A percentile compares a stretch with the other conserved stretches of the same genome.
These are phyloP conservation scores for Palythoa grandis DNA, from an alignment of 92 coral and sea anemone genomes.

Conservation along the genomic window DNA sequence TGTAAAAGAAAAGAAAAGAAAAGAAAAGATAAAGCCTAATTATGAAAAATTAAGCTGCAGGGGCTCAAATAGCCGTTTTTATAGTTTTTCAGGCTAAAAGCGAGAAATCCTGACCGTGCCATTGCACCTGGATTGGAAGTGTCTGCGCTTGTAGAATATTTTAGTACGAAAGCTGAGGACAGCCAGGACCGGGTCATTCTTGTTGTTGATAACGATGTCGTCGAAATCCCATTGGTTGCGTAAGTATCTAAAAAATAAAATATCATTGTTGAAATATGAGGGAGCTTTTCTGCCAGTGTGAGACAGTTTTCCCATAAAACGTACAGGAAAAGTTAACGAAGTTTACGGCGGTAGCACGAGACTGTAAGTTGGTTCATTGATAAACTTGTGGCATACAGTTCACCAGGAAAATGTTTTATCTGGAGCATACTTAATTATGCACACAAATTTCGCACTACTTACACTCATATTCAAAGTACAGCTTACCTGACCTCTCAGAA, in stretches of 20 bases:
- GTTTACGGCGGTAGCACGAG: too few species aligned
- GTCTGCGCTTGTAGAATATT: constrained; percentile 89
- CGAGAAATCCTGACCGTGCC: constrained; percentile 87
- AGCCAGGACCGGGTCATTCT: constrained; percentile 91
- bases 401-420: too few species aligned
- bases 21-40: not conserved
- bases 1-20: not conserved
- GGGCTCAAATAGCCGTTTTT: not conserved
- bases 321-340: too few species aligned
- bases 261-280: not conserved
- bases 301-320: too few species aligned
- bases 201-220: constrained; percentile 93
- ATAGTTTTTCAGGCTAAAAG: constrained; percentile 90
- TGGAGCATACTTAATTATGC: too few species aligned
- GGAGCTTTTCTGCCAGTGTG: not conserved
- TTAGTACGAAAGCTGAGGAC: constrained; percentile 85
- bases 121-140: constrained; percentile 97
- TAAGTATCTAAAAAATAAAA: constrained; percentile 55
- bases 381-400: too few species aligned
- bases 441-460: too few species aligned
- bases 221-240: constrained; percentile 98
- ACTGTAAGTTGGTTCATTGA: too few species aligned
- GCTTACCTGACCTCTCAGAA: too few species aligned
- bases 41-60: not conserved
- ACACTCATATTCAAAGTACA: too few species aligned